A percentile compares a stretch with the other conserved stretches of the same genome.
phyloP scores from a whole-genome alignment of 2,113 vertebrate species.

The Pleuronectes platessa region DNA sequence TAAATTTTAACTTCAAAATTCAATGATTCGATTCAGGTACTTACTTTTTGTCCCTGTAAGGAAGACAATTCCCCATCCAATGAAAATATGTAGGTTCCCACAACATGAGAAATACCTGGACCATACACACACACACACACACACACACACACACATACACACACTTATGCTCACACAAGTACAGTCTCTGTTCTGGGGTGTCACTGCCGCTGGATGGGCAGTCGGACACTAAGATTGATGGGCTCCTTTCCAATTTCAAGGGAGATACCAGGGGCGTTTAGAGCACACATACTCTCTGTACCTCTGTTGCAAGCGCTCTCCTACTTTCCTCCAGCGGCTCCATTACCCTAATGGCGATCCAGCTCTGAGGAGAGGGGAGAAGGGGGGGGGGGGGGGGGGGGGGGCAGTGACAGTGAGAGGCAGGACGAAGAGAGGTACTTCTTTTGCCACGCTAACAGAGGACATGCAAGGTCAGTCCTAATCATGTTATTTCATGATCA shows the following conservation, averaged over 20 bases:
- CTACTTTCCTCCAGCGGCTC: conserved; percentile 32
- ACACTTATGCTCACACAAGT: not conserved
- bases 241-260: conserved; percentile 60
- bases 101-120: too few species aligned
- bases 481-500: conserved; percentile 53
- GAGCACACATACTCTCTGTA: conserved; percentile 40
- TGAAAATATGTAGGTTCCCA: too few species aligned
- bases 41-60: too few species aligned
- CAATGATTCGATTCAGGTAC: too few species aligned
- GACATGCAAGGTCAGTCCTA: conserved; percentile 52
- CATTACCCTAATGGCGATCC: conserved; percentile 67
- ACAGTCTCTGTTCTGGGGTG: conserved; percentile 23
- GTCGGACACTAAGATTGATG: conserved; percentile 62
- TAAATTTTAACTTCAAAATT: too few species aligned
- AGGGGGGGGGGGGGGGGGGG: not conserved
- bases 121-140: not conserved
- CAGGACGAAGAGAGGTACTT: conserved; percentile 32
- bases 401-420: not conserved
- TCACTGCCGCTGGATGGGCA: conserved; percentile 25
- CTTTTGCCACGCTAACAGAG: conserved; percentile 17
- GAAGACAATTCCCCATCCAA: too few species aligned
- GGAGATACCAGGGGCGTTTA: conserved; percentile 56
- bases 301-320: conserved; percentile 42
- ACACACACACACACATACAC: conserved; percentile 3
- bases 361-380: conserved; percentile 40